Base-by-base conservation (phyloP, 2,797 vertebrate species). In the Galagoides demidoff region DNA sequence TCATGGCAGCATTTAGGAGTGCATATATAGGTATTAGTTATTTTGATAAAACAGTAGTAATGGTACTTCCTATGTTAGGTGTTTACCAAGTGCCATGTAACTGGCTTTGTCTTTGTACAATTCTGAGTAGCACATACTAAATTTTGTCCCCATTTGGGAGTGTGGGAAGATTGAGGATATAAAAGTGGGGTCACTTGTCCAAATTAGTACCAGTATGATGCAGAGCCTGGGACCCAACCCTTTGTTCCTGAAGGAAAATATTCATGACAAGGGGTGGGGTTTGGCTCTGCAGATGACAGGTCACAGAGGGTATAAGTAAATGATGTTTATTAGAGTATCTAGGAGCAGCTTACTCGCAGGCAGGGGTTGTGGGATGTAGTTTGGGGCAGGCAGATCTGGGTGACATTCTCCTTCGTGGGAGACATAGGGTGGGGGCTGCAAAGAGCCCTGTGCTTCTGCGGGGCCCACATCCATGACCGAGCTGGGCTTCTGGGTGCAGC, bases 361-460 rank as follows among this genome's bases (percentile, higher is more conserved):
- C 61, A 8, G 31, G 16, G 31, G 31, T 7, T 20, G 4, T 1
- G 17, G 14, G 29, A 29, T 2, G 3, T 1, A 4, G 10, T 27
- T 27, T 61, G 59, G 4, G 59, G 59, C 59, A 27, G 59, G 59
- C 13, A 49, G 59, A 25, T 10, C 10, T 10, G 22, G 59, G 59
- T 61, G 59, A 61, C 23, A 9, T 61, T 11, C 3, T 61, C 59
- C 59, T 61, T 25, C 14, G 25, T 25, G 25, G 59, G 8, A 61
- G 59, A 61, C 3, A 25, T 23, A 61, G 23, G 59, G 23, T 17
- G 55, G 17, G 17, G 55, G 55, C 25, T 63, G 11, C 4, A 25
- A 1, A 25, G 4, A 63, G 59, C 59, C 25, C 25, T 3, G 25
- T 27, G 59, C 25, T 63, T 25, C 59, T 63, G 59, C 4, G 5